Base-by-base conservation (phyloP, 1,140 invertebrate species). In the Tachypleus tridentatus region DNA sequence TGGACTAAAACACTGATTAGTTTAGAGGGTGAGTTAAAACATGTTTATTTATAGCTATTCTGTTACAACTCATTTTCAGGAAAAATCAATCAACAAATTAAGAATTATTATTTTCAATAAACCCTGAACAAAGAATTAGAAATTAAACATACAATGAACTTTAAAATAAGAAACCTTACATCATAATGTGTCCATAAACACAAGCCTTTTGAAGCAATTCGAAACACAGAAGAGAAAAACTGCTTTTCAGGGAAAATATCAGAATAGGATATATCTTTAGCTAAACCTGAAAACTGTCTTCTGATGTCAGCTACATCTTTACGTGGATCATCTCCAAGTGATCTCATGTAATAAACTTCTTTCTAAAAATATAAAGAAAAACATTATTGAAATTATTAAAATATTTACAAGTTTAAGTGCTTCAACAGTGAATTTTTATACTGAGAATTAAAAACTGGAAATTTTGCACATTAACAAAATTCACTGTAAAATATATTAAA, bases 121-220 rank as follows among this genome's bases (percentile, higher is more conserved):
- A 29, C 29, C 29, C 29, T 29, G 2, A 29, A 2, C 29, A 29
- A 29, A 29, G 29, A 29, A 29, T 29, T 29, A 29, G 29, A 29
- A 29, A 29, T 29, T 2, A 29, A 29, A 29, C 29, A 29, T 29
- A 29, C 29, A 29, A 29, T 29, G 29, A 70, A 63, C 64, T 58
- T 64, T 57, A 9, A 54, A 54, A n/a, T 53, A 61, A 53, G 54
- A 10, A 63, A 50, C 70, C 67, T 73, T 72, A 80, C 79, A 77
- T 84, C 83, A 76, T 84, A 84, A 74, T 84, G 83, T 51, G 82
- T 84, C 83, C 83, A 84, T 29, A 84, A 68, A 66, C 81, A 79
- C 29, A 82, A 69, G 48, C 74, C 72, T 59, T 74, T 69, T 3
- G 82, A 83, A 49, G 77, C 76, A 62, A 84, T 79, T 49, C 83